phyloP scores from a whole-genome alignment of 2,888 invertebrate genomes.

The Hecatera dysodea region DNA sequence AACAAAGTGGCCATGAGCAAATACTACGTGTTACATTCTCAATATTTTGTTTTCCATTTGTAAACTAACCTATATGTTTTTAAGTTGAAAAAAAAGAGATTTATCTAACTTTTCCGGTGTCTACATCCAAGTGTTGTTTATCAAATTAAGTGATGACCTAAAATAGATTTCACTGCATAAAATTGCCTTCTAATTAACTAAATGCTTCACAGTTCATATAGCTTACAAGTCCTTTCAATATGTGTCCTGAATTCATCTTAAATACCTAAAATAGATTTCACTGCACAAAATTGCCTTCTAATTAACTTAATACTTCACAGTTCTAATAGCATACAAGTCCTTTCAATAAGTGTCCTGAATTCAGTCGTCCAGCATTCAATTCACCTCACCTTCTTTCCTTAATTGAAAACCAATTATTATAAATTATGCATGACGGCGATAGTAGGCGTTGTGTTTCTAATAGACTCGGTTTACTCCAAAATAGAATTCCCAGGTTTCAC shows the following conservation, averaged over 20 bases:
- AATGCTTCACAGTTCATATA: background rate
- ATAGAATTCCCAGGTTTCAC: conserved; percentile 39
- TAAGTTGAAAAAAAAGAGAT: conserved; percentile 7
- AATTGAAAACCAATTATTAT: conserved; percentile 55
- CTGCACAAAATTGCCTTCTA: background rate
- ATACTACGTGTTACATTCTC: conserved; percentile 39
- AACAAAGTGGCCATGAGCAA: conserved; percentile 57
- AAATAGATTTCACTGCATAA: background rate
- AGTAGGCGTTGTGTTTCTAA: conserved; percentile 54
- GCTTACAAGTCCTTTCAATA: conserved; percentile 9
- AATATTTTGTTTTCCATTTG: conserved; percentile 43
- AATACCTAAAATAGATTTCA: background rate
- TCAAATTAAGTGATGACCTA: background rate
- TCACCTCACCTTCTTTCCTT: conserved; percentile 21
- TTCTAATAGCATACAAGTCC: conserved; percentile 1
- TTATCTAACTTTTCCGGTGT: background rate
- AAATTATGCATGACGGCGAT: conserved; percentile 49
- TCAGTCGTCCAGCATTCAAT: conserved; percentile 17
- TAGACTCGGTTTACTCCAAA: conserved; percentile 37
- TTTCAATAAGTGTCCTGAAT: conserved; percentile 2
- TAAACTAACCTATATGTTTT: conserved; percentile 30
- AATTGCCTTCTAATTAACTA: background rate
- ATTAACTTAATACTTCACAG: background rate
- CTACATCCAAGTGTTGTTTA: background rate
- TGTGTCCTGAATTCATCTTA: background rate